Conservation (phyloP, 2,113 vertebrate species). For the Rutilus rutilus region DNA sequence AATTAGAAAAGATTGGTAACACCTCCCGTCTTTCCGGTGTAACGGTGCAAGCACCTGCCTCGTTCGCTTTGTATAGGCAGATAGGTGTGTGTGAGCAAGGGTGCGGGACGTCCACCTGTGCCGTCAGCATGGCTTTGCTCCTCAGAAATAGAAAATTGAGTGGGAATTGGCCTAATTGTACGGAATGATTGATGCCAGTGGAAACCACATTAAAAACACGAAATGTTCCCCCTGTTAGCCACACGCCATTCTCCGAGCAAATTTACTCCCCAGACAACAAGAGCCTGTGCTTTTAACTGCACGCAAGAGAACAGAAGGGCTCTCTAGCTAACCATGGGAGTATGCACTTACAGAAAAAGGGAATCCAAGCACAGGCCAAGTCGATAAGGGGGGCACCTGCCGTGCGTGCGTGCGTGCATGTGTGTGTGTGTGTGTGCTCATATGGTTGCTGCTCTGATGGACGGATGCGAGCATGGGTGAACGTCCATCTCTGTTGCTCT, state of each 20-base stretch:
- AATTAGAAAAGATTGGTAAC: conserved; percentile 67
- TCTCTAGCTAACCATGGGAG: conserved; percentile 62
- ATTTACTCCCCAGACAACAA: conserved; percentile 66
- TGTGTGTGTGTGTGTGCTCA: conserved; percentile 13
- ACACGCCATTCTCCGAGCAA: conserved; percentile 73
- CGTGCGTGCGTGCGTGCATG: background rate
- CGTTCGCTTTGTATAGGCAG: conserved; percentile 39
- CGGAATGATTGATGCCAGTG: conserved; percentile 91
- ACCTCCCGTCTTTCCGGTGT: conserved; percentile 69
- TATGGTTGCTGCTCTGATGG: conserved; percentile 47
- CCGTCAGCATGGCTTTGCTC: conserved; percentile 86
- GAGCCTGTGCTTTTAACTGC: conserved; percentile 51
- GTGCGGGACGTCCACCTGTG: conserved; percentile 89
- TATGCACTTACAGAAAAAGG: conserved; percentile 56
- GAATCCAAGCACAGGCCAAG: conserved; percentile 35
- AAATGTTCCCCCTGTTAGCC: conserved; percentile 80
- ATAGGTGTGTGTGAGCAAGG: conserved; percentile 63
- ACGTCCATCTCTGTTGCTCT: conserved; percentile 49
- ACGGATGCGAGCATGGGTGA: conserved; percentile 47
- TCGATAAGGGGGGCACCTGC: conserved; percentile 34
- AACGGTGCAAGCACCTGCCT: conserved; percentile 81
- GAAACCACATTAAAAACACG: conserved; percentile 86
- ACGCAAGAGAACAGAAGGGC: conserved; percentile 62
- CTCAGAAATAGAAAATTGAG: conserved; percentile 87
- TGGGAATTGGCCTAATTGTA: conserved; percentile 89